Base-by-base conservation (phyloP, 2,888 invertebrate species). In the Lathronympha strigana region DNA sequence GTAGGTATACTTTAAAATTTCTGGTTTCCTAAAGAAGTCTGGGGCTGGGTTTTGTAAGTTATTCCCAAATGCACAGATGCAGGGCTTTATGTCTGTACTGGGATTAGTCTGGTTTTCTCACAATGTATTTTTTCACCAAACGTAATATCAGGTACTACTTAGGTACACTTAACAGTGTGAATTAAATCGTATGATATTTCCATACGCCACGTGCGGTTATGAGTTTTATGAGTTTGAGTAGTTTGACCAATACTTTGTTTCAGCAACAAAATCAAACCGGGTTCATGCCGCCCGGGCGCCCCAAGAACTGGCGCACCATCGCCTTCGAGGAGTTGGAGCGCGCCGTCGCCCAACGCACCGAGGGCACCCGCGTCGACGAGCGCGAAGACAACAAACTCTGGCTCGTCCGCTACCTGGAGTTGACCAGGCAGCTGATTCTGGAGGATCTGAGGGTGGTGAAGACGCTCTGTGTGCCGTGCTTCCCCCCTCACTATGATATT, bases 291-390 rank as follows among this genome's bases (percentile, higher is more conserved):
- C 98, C 98, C 0, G 98, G 98, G 0, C 93, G 99, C 38, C 99
- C 99, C 0, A 98, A 99, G 80, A 92, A 93, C 61, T 99, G 98
- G 99, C 94, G 96, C 60, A 93, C 95, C 11, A 97, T 96, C 93
- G 96, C 96, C 0, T 95, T 98, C 82, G 94, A 95, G 73, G 96
- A 97, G 0, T 81, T 97, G 13, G 95, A 96, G 79, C 94, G 95
- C 76, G 94, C 96, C 0, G 97, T 97, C 0, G 94, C 94, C 0
- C 95, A 96, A 67, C 94, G 98, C 64, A 96, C 99, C 61, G 99
- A 99, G 87, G 99, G 98, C 0, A 98, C 98, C 5, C 97, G 98
- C 72, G 94, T 98, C 4, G 98, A 99, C 76, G 98, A 98, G 77
- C 92, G 98, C 23, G 94, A 94, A 19, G 96, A 96, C 74, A 97